Conservation (phyloP, 2,797 vertebrate genomes). For the Halcyon smyrnensis region DNA sequence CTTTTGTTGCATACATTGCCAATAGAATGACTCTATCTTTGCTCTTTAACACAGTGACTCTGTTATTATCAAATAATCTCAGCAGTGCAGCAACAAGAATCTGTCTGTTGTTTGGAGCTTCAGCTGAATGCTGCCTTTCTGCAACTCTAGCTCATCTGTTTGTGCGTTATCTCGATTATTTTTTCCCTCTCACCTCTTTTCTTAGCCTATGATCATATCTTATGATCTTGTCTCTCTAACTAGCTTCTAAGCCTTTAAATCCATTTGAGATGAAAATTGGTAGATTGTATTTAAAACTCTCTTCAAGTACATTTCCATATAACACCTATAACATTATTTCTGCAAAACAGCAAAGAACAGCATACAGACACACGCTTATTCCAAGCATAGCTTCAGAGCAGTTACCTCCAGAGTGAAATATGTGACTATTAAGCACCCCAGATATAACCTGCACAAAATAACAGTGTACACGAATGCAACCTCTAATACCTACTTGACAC, state of each 20-base stretch:
- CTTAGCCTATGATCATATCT: background rate
- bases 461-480: background rate
- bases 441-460: background rate
- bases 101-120: background rate
- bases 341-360: background rate
- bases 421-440: background rate
- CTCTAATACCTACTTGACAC: background rate
- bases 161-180: background rate
- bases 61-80: background rate
- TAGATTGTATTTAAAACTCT: background rate
- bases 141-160: background rate
- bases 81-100: background rate
- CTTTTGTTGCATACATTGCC: background rate
- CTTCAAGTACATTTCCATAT: background rate
- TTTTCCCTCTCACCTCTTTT: background rate
- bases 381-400: background rate
- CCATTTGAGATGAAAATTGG: background rate
- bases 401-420: background rate
- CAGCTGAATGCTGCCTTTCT: background rate
- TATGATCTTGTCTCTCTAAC: background rate
- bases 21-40: background rate
- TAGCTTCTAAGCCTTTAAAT: background rate
- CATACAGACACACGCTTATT: fast-evolving
- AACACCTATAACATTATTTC: background rate
- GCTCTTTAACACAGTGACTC: background rate